Percentiles rank a stretch among this genome's conserved stretches.
phyloP scores from a whole-genome alignment of 2,888 invertebrate genomes.

The Trichacis sp. region DNA sequence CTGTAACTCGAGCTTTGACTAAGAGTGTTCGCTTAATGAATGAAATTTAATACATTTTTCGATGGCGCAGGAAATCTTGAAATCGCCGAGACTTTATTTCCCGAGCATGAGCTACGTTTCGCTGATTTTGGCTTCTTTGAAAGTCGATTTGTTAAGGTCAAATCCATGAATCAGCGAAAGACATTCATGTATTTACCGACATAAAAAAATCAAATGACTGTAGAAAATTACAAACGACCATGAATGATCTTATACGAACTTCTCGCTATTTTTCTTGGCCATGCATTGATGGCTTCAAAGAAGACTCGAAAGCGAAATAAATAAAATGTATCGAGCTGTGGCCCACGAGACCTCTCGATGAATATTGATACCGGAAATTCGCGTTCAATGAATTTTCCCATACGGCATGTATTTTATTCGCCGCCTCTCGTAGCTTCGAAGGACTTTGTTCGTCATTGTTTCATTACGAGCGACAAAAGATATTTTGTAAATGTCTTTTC shows the following conservation, averaged over 20 bases:
- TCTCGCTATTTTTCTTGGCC: too few species aligned
- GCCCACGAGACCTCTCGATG: conserved; percentile 1
- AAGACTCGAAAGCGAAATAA: not conserved
- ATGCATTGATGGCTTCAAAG: not conserved
- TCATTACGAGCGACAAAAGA: conserved; percentile 24
- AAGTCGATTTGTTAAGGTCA: not conserved
- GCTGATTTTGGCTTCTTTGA: not conserved
- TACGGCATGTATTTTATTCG: not conserved
- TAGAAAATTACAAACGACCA: not conserved
- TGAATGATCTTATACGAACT: too few species aligned
- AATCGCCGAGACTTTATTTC: not conserved
- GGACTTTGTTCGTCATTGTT: conserved; percentile 17
- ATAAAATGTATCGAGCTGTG: not conserved
- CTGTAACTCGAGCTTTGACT: conserved; percentile 19
- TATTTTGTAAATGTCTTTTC: conserved; percentile 19
- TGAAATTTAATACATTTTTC: conserved; percentile 30
- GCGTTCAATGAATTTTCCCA: conserved; percentile 15
- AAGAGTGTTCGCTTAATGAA: conserved; percentile 8
- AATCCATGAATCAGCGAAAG: not conserved
- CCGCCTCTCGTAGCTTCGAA: not conserved
- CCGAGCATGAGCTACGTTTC: not conserved
- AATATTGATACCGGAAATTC: conserved; percentile 9
- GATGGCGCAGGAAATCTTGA: conserved; percentile 23
- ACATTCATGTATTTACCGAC: not conserved
- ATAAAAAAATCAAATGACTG: not conserved